phyloP scores from a whole-genome alignment of 2,797 vertebrate genomes.

The Melanotaenia parkinsoni region DNA sequence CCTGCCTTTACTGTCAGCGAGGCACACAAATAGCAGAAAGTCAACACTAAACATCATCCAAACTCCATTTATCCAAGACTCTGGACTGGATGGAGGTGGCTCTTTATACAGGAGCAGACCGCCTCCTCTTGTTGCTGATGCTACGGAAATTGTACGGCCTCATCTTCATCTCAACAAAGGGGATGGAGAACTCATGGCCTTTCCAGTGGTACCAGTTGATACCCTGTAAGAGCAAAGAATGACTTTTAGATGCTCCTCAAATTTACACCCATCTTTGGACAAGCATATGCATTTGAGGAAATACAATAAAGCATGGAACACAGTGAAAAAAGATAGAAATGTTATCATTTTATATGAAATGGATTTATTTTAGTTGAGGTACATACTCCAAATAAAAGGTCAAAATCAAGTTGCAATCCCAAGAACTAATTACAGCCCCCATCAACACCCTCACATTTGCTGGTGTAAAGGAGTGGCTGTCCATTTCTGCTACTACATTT shows the following conservation, averaged over 20 bases:
- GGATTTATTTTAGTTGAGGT: constrained; percentile 9
- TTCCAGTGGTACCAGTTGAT: constrained; percentile 99
- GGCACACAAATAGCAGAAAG: constrained; percentile 42
- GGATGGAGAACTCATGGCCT: constrained; percentile 98
- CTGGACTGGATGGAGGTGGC: constrained; percentile 23
- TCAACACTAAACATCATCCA: constrained; percentile 41
- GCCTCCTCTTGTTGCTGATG: constrained; percentile 88
- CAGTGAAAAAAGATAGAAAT: constrained; percentile 2
- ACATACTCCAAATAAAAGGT: constrained; percentile 5
- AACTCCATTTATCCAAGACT: constrained; percentile 57
- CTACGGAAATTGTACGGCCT: constrained; percentile 93
- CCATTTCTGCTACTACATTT: constrained; percentile 45
- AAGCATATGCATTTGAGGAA: not conserved
- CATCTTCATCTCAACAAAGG: constrained; percentile 99
- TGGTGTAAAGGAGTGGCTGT: constrained; percentile 23
- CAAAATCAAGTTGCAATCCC: constrained; percentile 19
- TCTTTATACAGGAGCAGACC: constrained; percentile 86
- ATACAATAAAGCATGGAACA: constrained; percentile 1
- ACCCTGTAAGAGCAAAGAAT: constrained; percentile 81
- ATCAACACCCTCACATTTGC: constrained; percentile 13
- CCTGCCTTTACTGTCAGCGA: constrained; percentile 28
- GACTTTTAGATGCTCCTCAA: constrained; percentile 22
- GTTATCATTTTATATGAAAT: constrained; percentile 14
- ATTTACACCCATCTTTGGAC: not conserved
- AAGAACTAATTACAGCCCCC: constrained; percentile 24